These are phyloP conservation scores for Clinocottus analis DNA, from an alignment of 2,113 vertebrate genomes.

Conservation along the genomic window DNA sequence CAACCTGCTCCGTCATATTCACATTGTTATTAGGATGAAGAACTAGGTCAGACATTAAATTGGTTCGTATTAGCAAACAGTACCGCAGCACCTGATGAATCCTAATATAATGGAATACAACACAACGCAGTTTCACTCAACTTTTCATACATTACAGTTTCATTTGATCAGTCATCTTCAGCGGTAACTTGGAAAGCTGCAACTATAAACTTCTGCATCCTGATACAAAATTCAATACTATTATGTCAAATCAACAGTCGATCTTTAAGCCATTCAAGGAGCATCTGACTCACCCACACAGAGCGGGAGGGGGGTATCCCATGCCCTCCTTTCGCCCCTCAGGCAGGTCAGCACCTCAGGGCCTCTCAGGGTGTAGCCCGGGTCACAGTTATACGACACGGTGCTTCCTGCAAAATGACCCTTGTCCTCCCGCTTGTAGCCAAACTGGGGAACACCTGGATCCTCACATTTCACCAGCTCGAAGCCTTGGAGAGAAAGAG, in stretches of 20 bases:
- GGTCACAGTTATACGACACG: slow-evolving; percentile 93
- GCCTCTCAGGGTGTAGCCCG: slow-evolving; percentile 92
- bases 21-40: slow-evolving; percentile 35
- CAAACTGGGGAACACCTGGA: slow-evolving; percentile 93
- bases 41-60: slow-evolving; percentile 56
- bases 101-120: slow-evolving; percentile 13
- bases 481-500: slow-evolving; percentile 84
- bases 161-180: too few species aligned
- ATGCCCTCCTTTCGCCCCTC: slow-evolving; percentile 93
- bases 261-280: background rate
- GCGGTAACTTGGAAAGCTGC: background rate
- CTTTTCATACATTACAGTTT: background rate
- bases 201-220: background rate
- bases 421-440: slow-evolving; percentile 93
- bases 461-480: slow-evolving; percentile 97
- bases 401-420: slow-evolving; percentile 98
- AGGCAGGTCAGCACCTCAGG: slow-evolving; percentile 89
- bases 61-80: slow-evolving; percentile 33
- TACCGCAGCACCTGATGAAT: slow-evolving; percentile 7
- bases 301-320: slow-evolving; percentile 92
- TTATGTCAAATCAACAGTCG: background rate
- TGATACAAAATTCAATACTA: background rate
- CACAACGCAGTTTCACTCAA: background rate
- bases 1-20: slow-evolving; percentile 29
- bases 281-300: slow-evolving; percentile 88